These are phyloP conservation scores for Sterna hirundo DNA, from an alignment of 2,113 vertebrate species.

Conservation along the genomic window DNA sequence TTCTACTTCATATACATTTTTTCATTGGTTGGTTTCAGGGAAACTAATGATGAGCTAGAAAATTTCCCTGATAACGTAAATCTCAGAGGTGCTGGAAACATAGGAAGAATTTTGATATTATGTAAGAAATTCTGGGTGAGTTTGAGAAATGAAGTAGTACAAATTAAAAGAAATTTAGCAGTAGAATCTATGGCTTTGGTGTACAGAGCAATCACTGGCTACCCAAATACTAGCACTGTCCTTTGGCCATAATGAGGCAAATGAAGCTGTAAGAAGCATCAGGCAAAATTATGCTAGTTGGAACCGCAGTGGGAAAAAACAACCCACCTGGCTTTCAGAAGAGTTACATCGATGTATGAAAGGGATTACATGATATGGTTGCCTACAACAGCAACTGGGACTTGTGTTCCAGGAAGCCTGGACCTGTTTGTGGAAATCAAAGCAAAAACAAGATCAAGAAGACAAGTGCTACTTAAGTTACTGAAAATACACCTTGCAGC, in stretches of 20 bases:
- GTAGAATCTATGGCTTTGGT: neutral
- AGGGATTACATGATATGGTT: neutral
- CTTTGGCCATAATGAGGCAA: neutral
- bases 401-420: neutral
- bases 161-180: neutral
- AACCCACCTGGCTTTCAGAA: neutral
- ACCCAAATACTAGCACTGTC: neutral
- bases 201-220: neutral
- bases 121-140: neutral
- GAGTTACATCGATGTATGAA: neutral
- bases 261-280: neutral
- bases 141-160: neutral
- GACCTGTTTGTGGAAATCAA: neutral
- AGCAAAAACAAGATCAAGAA: neutral
- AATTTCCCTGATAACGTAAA: neutral
- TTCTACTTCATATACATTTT: neutral
- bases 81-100: neutral
- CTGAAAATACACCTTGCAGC: constrained; percentile 1
- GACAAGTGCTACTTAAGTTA: neutral
- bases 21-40: neutral
- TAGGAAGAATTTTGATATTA: neutral
- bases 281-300: neutral
- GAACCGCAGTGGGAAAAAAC: neutral
- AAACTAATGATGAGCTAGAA: neutral
- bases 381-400: neutral